A percentile compares a stretch with the other conserved stretches of the same genome.
Evolutionary conservation across 1,140 invertebrate genomes (phyloP).

Genomic region (Calosoma granatense): DNA sequence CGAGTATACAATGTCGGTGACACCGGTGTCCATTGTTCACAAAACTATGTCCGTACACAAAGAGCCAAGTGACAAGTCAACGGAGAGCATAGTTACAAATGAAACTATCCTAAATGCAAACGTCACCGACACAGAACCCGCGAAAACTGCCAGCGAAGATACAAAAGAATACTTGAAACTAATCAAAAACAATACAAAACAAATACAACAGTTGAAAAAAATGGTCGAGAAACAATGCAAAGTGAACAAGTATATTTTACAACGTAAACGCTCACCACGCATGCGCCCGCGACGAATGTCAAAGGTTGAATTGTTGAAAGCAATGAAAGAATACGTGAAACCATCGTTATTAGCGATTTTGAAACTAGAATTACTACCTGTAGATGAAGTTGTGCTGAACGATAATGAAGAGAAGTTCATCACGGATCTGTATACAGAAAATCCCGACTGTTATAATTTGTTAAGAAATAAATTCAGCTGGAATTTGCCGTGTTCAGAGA

Average conservation of each 20-base stretch:
- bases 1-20: not conserved
- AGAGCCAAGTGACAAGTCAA: no score
- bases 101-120: no score
- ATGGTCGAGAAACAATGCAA: slow-evolving; percentile 17
- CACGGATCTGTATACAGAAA: slow-evolving; percentile 23
- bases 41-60: no score
- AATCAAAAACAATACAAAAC: slow-evolving; percentile 26
- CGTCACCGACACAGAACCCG: no score
- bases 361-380: slow-evolving; percentile 18
- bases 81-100: no score
- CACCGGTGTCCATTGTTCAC: not conserved
- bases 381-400: slow-evolving; percentile 21
- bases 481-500: slow-evolving; percentile 20
- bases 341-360: slow-evolving; percentile 19
- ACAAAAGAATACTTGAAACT: slow-evolving; percentile 20
- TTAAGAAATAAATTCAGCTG: slow-evolving; percentile 27
- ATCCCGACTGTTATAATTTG: slow-evolving; percentile 25
- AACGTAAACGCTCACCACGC: not conserved
- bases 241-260: slow-evolving; percentile 6
- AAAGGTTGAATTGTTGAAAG: slow-evolving; percentile 6
- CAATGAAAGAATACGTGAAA: slow-evolving; percentile 20
- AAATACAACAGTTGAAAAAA: slow-evolving; percentile 22
- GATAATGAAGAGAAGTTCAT: slow-evolving; percentile 27
- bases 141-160: no score
- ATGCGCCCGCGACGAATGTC: not conserved